Conservation (phyloP, 1,140 invertebrate species). For the Leguminivora glycinivorella region DNA sequence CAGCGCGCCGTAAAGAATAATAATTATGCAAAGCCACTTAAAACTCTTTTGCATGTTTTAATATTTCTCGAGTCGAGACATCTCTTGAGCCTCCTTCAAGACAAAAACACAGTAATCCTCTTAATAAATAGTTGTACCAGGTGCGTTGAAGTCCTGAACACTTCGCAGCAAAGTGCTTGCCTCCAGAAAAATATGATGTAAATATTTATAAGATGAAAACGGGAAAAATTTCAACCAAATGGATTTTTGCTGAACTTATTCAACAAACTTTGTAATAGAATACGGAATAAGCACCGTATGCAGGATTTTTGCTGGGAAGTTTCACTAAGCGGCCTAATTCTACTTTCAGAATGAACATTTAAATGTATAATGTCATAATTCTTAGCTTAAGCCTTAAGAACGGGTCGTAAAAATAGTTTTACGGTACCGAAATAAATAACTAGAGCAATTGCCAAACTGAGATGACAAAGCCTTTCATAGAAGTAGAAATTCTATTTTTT, state of each 20-base stretch:
- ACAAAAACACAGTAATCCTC: slow-evolving; percentile 2
- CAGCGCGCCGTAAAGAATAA: slow-evolving; percentile 7
- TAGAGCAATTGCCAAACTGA: too few species aligned
- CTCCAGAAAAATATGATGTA: slow-evolving; percentile 21
- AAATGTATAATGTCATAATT: slow-evolving; percentile 1
- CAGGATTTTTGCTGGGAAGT: slow-evolving; percentile 22
- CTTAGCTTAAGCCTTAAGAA: not conserved
- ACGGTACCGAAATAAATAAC: too few species aligned
- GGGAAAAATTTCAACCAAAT: slow-evolving; percentile 25
- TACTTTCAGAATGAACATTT: not conserved
- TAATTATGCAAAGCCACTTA: slow-evolving; percentile 25
- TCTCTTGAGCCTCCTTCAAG: slow-evolving; percentile 15
- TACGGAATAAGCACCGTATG: slow-evolving; percentile 20
- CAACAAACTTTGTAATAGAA: slow-evolving; percentile 28
- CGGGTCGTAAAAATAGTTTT: too few species aligned
- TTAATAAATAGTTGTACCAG: slow-evolving; percentile 25
- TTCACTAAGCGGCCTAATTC: slow-evolving; percentile 22
- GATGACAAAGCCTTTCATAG: too few species aligned
- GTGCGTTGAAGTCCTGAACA: slow-evolving; percentile 25
- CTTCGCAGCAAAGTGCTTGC: slow-evolving; percentile 8
- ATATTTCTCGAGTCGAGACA: slow-evolving; percentile 6
- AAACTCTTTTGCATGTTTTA: slow-evolving; percentile 20
- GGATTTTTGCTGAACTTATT: slow-evolving; percentile 26
- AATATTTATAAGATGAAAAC: slow-evolving; percentile 28
- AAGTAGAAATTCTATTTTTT: too few species aligned